Evolutionary conservation across 2,888 invertebrate genomes (phyloP).

Genomic region (Bombylius major): DNA sequence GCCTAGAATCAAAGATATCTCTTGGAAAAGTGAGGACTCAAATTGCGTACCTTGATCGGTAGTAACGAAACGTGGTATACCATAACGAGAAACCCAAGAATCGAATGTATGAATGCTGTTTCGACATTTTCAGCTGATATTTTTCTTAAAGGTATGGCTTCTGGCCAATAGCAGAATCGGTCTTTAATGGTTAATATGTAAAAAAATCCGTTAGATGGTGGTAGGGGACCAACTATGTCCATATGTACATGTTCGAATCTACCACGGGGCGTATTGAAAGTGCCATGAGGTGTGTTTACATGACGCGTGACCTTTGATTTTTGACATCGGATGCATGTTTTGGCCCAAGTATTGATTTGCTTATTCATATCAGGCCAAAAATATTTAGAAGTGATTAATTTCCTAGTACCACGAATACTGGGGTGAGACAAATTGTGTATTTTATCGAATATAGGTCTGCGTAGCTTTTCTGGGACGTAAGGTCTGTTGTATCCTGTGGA

Average conservation of each 20-base stretch:
- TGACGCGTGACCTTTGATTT: neutral
- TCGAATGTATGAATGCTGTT: too few relatives aligned
- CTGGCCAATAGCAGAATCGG: neutral
- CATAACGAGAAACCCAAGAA: constrained; percentile 12
- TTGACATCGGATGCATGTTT: neutral
- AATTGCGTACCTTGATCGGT: constrained; percentile 11
- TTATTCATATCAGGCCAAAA: too few relatives aligned
- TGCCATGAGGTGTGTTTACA: neutral
- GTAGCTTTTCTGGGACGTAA: constrained; percentile 11
- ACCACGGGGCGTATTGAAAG: too few relatives aligned
- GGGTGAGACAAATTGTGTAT: constrained; percentile 12
- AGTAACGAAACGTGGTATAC: constrained; percentile 4
- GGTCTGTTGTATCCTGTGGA: constrained; percentile 7
- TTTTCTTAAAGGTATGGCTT: too few relatives aligned
- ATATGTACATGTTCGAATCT: too few relatives aligned
- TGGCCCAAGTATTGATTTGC: neutral
- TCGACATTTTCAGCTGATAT: too few relatives aligned
- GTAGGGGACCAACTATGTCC: too few relatives aligned
- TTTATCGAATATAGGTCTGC: constrained; percentile 10
- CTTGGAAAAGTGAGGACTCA: constrained; percentile 8
- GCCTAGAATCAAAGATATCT: constrained; percentile 4
- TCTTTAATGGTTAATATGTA: too few relatives aligned
- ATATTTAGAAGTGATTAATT: constrained; percentile 2
- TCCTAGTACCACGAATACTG: constrained; percentile 10
- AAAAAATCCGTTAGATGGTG: too few relatives aligned